Evolutionary conservation across 2,797 vertebrate genomes (phyloP), one percentile per base, ranked within the genome.

Genomic region (Chiloscyllium punctatum): DNA sequence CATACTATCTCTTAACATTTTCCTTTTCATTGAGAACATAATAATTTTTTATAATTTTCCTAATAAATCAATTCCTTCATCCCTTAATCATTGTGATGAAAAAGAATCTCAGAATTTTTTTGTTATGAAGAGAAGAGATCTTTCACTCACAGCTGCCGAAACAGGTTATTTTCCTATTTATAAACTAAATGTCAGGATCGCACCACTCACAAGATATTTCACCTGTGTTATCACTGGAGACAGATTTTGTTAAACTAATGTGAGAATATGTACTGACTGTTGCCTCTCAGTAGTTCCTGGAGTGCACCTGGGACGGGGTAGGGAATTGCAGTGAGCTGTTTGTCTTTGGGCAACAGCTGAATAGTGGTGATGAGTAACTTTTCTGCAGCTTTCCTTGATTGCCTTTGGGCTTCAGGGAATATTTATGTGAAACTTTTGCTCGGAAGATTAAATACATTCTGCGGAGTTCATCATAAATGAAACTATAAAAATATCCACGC

Each of bases 361-460:
- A 42, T 92, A 42, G 62, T 25, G 62, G 90, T 69, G 90, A 69
- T 92, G 90, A 92, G 90, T 69, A 92, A 66, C 90, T 92, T 68
- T 69, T 69, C 90, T 92, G 62, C n/a, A 69, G 90, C 62, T 92
- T 92, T 66, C 62, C 62, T 92, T 92, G 90, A 92, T 92, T 92
- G 90, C 90, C n/a, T 92, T 92, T 92, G 90, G 62, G 90, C 62
- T 92, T 92, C 90, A 92, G 90, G 90, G 90, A 92, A 68, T 92
- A 92, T 92, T 92, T 92, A 69, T 92, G 90, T 92, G 90, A 69
- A 92, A 92, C 62, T 69, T 92, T 92, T 66, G n/a, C 90, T 92
- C 62, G 37, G 90, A 92, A 69, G 90, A 68, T 92, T 92, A 92
- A 92, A 92, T 69, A 92, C 62, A 27, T 92, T 92, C n/a, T 37